These are phyloP conservation scores for Sebastes schlegelii DNA, from an alignment of 2,113 vertebrate genomes.

Conservation along the genomic window DNA sequence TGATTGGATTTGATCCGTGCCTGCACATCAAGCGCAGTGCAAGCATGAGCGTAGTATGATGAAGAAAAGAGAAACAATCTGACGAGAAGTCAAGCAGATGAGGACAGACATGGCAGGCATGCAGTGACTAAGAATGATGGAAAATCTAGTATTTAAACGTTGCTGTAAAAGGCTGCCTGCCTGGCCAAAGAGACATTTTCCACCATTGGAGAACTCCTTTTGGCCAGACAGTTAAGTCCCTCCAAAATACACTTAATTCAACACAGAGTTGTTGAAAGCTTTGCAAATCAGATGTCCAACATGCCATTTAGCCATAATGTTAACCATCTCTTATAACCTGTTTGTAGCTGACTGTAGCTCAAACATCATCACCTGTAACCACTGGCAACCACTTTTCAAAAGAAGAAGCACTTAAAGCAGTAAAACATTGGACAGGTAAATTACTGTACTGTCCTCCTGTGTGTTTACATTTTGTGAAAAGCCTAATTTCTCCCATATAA, in stretches of 20 bases:
- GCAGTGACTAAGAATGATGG: not conserved
- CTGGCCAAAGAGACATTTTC: not conserved
- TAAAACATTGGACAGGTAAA: not conserved
- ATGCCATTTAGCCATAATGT: not conserved
- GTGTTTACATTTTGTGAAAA: not conserved
- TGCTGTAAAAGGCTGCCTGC: not conserved
- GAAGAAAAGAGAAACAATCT: not conserved
- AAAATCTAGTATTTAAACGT: not conserved
- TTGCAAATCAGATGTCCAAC: not conserved
- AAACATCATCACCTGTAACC: not conserved
- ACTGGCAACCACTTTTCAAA: constrained; percentile 10
- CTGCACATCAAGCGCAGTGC: not conserved
- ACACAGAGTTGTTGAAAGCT: not conserved
- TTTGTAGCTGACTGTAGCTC: not conserved
- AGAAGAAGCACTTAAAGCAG: not conserved
- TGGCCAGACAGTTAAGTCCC: not conserved
- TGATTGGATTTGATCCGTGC: too few species aligned
- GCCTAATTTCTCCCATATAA: constrained; percentile 4
- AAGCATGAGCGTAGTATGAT: not conserved
- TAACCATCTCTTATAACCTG: not conserved
- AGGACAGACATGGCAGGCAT: not conserved
- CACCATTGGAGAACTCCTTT: not conserved
- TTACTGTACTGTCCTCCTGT: not conserved
- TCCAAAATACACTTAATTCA: not conserved
- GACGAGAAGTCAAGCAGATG: not conserved